Evolutionary conservation across 2,888 invertebrate species (phyloP).

Genomic region (Nineta flava): DNA sequence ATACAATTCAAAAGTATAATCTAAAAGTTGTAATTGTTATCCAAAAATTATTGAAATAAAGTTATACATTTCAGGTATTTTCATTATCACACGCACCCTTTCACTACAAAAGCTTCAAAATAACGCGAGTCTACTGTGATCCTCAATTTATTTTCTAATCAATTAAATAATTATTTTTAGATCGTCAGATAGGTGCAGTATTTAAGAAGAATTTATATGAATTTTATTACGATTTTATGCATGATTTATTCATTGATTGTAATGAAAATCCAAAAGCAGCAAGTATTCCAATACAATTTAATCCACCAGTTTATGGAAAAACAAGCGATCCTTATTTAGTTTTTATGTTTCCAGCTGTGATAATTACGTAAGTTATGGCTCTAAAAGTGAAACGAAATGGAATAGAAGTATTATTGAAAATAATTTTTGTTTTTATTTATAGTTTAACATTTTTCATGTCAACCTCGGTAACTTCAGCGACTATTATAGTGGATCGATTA

Average conservation of each 20-base stretch:
- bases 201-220: slow-evolving; percentile 52
- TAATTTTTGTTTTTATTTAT: background rate
- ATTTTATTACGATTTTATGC: slow-evolving; percentile 50
- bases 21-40: no score
- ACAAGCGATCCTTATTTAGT: slow-evolving; percentile 52
- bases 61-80: no score
- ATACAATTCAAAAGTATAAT: no score
- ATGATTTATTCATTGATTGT: slow-evolving; percentile 45
- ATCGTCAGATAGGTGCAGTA: slow-evolving; percentile 67
- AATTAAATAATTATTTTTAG: slow-evolving; percentile 30
- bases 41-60: no score
- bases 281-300: slow-evolving; percentile 46
- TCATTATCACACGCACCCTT: no score
- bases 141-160: no score
- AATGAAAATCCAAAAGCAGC: slow-evolving; percentile 38
- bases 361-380: slow-evolving; percentile 59
- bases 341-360: slow-evolving; percentile 73
- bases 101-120: no score
- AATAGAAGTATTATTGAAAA: background rate
- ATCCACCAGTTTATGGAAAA: slow-evolving; percentile 52
- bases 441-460: slow-evolving; percentile 3
- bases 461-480: slow-evolving; percentile 59
- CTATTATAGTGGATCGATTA: slow-evolving; percentile 62
- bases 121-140: no score
- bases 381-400: background rate